phyloP scores from a whole-genome alignment of 2,113 vertebrate genomes.

The Tyto alba region DNA sequence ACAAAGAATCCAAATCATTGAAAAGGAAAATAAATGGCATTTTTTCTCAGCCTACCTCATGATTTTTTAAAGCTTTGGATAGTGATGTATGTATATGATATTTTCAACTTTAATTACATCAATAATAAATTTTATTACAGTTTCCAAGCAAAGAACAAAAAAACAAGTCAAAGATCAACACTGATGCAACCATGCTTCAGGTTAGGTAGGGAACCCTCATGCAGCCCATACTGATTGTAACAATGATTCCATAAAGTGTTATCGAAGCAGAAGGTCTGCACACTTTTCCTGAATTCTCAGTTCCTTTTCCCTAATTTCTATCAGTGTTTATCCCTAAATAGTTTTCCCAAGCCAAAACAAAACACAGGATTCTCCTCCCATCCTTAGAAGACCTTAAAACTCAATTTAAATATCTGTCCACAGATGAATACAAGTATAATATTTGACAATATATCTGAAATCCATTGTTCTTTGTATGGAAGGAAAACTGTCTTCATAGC shows the following conservation, averaged over 20 bases:
- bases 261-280: not conserved
- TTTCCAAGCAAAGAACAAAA: not conserved
- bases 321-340: not conserved
- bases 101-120: not conserved
- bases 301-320: not conserved
- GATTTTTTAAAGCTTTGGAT: not conserved
- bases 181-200: not conserved
- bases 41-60: not conserved
- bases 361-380: not conserved
- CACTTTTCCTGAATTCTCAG: not conserved
- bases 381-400: not conserved
- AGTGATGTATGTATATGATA: not conserved
- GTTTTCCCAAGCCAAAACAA: not conserved
- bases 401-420: not conserved
- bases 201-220: not conserved
- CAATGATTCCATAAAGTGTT: not conserved
- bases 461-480: not conserved
- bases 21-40: not conserved
- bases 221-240: not conserved
- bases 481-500: not conserved
- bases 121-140: not conserved
- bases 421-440: not conserved
- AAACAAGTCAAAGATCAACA: not conserved
- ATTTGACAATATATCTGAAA: not conserved
- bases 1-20: not conserved